Evolutionary conservation across 2,113 vertebrate species (phyloP), one percentile per base, ranked within the genome.

Genomic region (Geococcyx californianus): DNA sequence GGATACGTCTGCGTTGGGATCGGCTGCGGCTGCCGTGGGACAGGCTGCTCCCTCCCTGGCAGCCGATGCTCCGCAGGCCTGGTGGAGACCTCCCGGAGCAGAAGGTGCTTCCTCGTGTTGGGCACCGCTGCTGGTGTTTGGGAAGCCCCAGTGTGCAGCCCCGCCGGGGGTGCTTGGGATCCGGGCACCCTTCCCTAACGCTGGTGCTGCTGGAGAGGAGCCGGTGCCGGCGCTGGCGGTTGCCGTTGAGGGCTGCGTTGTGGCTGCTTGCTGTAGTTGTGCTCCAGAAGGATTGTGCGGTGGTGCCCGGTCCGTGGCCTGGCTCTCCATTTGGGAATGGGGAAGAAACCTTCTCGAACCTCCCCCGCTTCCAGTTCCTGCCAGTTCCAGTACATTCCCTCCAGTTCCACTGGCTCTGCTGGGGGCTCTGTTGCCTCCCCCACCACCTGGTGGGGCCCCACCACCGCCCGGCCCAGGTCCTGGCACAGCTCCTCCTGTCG

Each of bases 391-490:
- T 64, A 95, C 33, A 29, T 62, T 77, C 21, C 93, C 92, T 64
- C 60, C 47, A 68, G 59, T 67, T 87, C 96, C 88, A 77, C 16
- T 6, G 96, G 64, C 36, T 77, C 95, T 56, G 5, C 84, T 51
- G 16, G 96, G 28, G 24, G 93, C 90, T 69, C 96, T 94, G 86
- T 88, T 91, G 73, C 91, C 95, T 60, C 56, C 94, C 18, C 84
- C 80, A 2, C 88, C 60, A 11, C 92, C 78, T 4, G 82, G 85
- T 9, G 81, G 58, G 38, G 91, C 96, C 73, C 95, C 95, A 2
- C 95, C 89, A 16, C 98, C 98, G n/a, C 97, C 98, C 5, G 98
- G 99, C 9, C 99, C 98, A 0, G 99, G 98, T 62, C 98, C 99
- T 2, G 98, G 98, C 60, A 98, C 97, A 1, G 98, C 94, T 7